Percentiles rank a stretch among this genome's conserved stretches.
Evolutionary conservation across 2,113 vertebrate species (phyloP).

Genomic region (Microtus montanus): DNA sequence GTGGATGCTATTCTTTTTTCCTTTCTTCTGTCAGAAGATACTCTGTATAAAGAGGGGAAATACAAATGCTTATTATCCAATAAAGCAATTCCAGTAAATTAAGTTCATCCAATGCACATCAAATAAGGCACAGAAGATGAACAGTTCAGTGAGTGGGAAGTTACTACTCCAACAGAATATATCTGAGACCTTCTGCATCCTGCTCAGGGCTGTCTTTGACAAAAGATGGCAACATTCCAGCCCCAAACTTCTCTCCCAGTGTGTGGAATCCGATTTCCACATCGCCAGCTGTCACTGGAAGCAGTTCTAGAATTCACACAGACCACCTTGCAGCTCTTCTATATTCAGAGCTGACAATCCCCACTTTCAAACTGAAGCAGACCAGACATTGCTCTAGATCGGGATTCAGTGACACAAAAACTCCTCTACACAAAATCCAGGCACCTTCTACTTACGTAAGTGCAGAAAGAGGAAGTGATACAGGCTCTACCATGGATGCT

Average conservation of each 20-base stretch:
- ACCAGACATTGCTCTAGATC: background rate
- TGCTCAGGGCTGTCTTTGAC: background rate
- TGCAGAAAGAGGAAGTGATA: conserved; percentile 15
- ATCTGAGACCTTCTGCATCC: conserved; percentile 10
- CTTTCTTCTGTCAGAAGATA: conserved; percentile 25
- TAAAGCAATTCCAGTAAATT: conserved; percentile 62
- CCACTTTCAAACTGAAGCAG: background rate
- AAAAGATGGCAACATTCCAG: conserved; percentile 16
- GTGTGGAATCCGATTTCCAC: background rate
- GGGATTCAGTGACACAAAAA: conserved; percentile 7
- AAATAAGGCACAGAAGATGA: conserved; percentile 31
- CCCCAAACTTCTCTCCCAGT: background rate
- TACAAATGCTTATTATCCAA: conserved; percentile 42
- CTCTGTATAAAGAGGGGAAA: conserved; percentile 45
- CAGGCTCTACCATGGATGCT: background rate
- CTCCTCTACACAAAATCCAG: background rate
- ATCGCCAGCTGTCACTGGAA: background rate
- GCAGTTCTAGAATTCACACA: conserved; percentile 32
- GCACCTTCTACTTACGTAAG: background rate
- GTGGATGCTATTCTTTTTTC: background rate
- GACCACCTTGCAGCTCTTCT: conserved; percentile 42
- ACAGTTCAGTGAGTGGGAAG: conserved; percentile 38
- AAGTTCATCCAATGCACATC: conserved; percentile 53
- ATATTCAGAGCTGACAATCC: background rate
- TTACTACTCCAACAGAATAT: conserved; percentile 43